Conservation (phyloP, 2,113 vertebrate species). For the Aythya baeri region DNA sequence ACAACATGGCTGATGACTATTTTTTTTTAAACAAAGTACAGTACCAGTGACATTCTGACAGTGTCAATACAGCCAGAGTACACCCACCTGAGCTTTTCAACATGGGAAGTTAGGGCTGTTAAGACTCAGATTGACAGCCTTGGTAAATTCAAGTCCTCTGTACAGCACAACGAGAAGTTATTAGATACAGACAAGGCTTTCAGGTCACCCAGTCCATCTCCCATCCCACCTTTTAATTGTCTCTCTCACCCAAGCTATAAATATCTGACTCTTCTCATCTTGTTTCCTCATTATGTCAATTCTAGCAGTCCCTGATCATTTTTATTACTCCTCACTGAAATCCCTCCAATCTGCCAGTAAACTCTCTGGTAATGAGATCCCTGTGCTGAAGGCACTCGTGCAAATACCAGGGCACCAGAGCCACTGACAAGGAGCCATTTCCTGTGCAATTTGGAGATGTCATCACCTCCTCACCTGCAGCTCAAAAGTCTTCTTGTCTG, state of each 20-base stretch:
- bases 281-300: slow-evolving; percentile 73
- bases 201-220: slow-evolving; percentile 55
- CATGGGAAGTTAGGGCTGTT: not conserved
- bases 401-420: slow-evolving; percentile 23
- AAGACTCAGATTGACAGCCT: slow-evolving; percentile 51
- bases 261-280: slow-evolving; percentile 61
- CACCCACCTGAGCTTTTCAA: slow-evolving; percentile 55
- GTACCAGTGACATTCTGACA: slow-evolving; percentile 51
- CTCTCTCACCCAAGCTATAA: slow-evolving; percentile 61
- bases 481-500: not conserved
- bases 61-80: slow-evolving; percentile 13
- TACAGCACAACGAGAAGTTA: not conserved
- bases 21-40: slow-evolving; percentile 18
- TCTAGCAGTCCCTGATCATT: slow-evolving; percentile 68
- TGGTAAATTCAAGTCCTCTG: slow-evolving; percentile 13
- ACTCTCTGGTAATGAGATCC: slow-evolving; percentile 64
- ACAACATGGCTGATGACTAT: not conserved
- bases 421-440: slow-evolving; percentile 22
- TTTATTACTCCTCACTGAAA: slow-evolving; percentile 67
- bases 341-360: slow-evolving; percentile 58
- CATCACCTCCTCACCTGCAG: not conserved
- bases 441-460: slow-evolving; percentile 26
- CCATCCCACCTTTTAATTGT: slow-evolving; percentile 65
- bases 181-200: slow-evolving; percentile 54
- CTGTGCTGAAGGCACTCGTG: slow-evolving; percentile 24